Conservation (phyloP, 1,140 invertebrate genomes). For the Phymorhynchus buccinoides region DNA sequence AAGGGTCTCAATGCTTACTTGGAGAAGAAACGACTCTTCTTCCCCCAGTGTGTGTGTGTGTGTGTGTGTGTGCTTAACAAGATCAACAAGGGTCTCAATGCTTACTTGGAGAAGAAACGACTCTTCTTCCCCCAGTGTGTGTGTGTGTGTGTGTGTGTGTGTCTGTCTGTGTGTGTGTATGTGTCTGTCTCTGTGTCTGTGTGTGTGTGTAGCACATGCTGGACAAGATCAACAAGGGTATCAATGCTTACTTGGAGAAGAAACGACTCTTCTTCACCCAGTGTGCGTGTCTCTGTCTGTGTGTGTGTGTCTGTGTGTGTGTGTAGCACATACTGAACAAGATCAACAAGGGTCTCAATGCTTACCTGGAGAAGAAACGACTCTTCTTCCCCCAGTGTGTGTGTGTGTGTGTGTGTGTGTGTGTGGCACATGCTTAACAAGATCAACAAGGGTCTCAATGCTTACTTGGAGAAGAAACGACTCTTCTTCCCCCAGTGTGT, state of each 20-base stretch:
- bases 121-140: too few relatives aligned
- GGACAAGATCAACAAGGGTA: too few relatives aligned
- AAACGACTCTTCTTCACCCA: too few relatives aligned
- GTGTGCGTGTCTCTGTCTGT: background rate
- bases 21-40: too few relatives aligned
- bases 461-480: constrained; percentile 74
- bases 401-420: background rate
- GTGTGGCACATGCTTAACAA: constrained; percentile 65
- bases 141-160: too few relatives aligned
- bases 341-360: constrained; percentile 74
- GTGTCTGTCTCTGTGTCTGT: too few relatives aligned
- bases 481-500: constrained; percentile 73
- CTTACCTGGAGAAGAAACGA: constrained; percentile 74
- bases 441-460: constrained; percentile 74
- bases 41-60: background rate
- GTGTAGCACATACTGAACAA: constrained; percentile 65
- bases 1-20: too few relatives aligned
- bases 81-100: constrained; percentile 74
- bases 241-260: too few relatives aligned
- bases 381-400: constrained; percentile 70
- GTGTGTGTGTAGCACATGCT: too few relatives aligned
- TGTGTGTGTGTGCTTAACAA: constrained; percentile 65
- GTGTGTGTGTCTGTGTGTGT: background rate
- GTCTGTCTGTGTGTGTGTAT: background rate
- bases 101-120: constrained; percentile 74